Evolutionary conservation across 2,797 vertebrate species (phyloP).

Genomic region (Characodon lateralis): DNA sequence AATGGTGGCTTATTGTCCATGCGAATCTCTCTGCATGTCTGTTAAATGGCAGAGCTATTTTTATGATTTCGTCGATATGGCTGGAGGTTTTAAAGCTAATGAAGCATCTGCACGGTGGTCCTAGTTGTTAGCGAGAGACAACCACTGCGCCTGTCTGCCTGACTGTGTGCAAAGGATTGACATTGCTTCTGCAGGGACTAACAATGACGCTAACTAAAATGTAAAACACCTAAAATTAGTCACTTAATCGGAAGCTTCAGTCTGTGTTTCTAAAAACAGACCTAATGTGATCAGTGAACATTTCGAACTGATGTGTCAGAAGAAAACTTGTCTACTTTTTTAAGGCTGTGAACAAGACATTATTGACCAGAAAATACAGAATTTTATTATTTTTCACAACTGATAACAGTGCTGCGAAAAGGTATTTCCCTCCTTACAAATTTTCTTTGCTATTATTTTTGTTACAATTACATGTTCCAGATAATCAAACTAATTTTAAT

Average conservation of each 20-base stretch:
- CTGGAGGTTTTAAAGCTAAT: conserved; percentile 62
- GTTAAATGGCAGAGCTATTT: conserved; percentile 51
- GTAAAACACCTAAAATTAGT: conserved; percentile 9
- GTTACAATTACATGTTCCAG: not conserved
- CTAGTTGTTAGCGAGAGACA: conserved; percentile 49
- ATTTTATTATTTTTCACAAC: not conserved
- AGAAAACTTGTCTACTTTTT: not conserved
- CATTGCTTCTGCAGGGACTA: conserved; percentile 25
- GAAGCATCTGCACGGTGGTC: conserved; percentile 48
- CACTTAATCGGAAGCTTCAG: conserved; percentile 8
- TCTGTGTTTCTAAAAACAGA: conserved; percentile 8
- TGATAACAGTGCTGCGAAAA: not conserved
- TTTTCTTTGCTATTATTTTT: not conserved
- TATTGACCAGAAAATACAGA: not conserved
- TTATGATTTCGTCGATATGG: conserved; percentile 46
- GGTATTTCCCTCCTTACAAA: not conserved
- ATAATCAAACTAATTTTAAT: not conserved
- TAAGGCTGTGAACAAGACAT: not conserved
- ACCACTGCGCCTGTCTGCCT: conserved; percentile 42
- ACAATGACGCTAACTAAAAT: conserved; percentile 37
- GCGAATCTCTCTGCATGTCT: conserved; percentile 38
- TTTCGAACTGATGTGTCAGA: not conserved
- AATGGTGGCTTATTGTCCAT: conserved; percentile 33
- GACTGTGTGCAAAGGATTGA: conserved; percentile 38
- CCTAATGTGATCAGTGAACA: not conserved